Evolutionary conservation across 2,888 invertebrate genomes (phyloP).

Genomic region (Eudasyphora cyanicolor): DNA sequence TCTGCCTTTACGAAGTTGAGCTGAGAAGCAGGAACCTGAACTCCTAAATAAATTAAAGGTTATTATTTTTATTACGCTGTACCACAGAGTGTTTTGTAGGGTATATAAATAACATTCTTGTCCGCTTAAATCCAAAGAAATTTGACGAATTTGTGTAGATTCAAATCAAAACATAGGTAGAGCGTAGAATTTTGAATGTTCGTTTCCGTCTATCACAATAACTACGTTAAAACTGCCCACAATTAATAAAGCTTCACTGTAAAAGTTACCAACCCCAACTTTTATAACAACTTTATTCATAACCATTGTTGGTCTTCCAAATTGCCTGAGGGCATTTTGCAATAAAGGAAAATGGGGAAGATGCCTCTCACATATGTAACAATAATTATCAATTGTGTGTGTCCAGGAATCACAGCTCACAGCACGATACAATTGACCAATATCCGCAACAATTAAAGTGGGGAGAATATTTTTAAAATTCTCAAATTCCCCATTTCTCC

Average conservation of each 20-base stretch:
- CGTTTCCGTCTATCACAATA: too few species aligned
- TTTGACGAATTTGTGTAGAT: too few species aligned
- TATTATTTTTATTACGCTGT: too few species aligned
- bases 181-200: too few species aligned
- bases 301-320: not conserved
- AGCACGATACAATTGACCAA: slow-evolving; percentile 3
- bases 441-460: not conserved
- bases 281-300: not conserved
- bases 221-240: not conserved
- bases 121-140: too few species aligned
- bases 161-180: too few species aligned
- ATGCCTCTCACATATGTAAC: not conserved
- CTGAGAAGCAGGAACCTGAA: too few species aligned
- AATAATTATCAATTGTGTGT: slow-evolving; percentile 14
- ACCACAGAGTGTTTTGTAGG: too few species aligned
- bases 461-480: slow-evolving; percentile 4
- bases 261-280: not conserved
- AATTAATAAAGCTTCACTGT: not conserved
- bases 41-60: too few species aligned
- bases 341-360: not conserved
- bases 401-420: not conserved
- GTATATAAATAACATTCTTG: too few species aligned
- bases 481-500: not conserved
- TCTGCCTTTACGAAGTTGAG: too few species aligned
- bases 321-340: slow-evolving; percentile 1